A percentile compares a stretch with the other conserved stretches of the same genome.
Conservation (phyloP, 2,888 invertebrate genomes). For the Thymelicus sylvestris region DNA sequence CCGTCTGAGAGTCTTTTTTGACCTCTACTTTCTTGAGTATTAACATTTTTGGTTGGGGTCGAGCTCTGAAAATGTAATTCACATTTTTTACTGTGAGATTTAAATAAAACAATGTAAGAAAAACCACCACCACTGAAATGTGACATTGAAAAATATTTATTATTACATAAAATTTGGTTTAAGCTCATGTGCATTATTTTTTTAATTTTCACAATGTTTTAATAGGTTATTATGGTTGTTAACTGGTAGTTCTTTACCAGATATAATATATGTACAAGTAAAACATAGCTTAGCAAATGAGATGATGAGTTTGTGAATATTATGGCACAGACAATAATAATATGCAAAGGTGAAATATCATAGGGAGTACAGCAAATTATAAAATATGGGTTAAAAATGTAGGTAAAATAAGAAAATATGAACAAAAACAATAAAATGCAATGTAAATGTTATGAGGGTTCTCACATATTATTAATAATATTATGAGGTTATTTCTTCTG, state of each 20-base stretch:
- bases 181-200: not conserved
- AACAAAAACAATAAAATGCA: not conserved
- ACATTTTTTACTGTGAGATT: not conserved
- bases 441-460: not conserved
- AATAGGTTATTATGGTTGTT: no score
- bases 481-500: not conserved
- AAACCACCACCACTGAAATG: conserved; percentile 40
- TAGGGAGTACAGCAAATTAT: not conserved
- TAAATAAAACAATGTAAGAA: not conserved
- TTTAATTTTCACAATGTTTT: no score
- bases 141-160: conserved; percentile 18
- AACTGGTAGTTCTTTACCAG: no score
- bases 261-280: not conserved
- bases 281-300: not conserved
- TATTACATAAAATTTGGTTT: not conserved
- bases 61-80: conserved; percentile 60
- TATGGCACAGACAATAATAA: not conserved
- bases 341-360: not conserved
- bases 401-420: not conserved
- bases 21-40: conserved; percentile 66
- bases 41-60: conserved; percentile 65
- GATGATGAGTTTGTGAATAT: not conserved
- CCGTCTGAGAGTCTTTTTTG: conserved; percentile 79
- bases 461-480: not conserved
- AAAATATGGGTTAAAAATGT: not conserved